phyloP scores from a whole-genome alignment of 1,140 invertebrate species.

The Halesus radiatus region DNA sequence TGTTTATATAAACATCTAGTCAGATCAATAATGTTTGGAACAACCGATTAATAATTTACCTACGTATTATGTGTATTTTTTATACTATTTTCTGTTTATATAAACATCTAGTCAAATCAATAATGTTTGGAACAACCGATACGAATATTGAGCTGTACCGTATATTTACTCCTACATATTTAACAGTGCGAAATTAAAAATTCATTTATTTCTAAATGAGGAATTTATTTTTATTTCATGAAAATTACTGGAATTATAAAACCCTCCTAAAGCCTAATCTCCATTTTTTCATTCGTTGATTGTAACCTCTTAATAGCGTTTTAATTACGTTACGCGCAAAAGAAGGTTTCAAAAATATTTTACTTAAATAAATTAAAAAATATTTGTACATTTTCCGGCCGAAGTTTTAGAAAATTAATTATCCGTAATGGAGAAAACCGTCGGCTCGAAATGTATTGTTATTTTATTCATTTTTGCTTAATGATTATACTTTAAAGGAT shows the following conservation, averaged over 20 bases:
- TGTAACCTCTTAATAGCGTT: conserved; percentile 5
- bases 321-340: conserved; percentile 28
- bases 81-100: too few relatives aligned
- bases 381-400: neutral
- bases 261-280: neutral
- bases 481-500: neutral
- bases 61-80: too few relatives aligned
- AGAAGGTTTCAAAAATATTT: neutral
- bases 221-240: neutral
- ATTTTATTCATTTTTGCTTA: conserved; percentile 2
- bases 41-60: too few relatives aligned
- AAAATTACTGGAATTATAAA: neutral
- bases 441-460: neutral
- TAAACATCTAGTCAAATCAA: too few relatives aligned
- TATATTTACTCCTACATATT: neutral
- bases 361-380: neutral
- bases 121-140: too few relatives aligned
- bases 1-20: too few relatives aligned
- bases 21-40: too few relatives aligned
- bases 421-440: neutral
- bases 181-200: neutral
- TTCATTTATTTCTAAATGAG: neutral
- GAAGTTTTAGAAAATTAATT: conserved; percentile 6
- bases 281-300: neutral
- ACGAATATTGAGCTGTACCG: neutral